Evolutionary conservation across 1,140 invertebrate species (phyloP), one percentile per base, ranked within the genome.

Genomic region (Notospermus geniculatus): DNA sequence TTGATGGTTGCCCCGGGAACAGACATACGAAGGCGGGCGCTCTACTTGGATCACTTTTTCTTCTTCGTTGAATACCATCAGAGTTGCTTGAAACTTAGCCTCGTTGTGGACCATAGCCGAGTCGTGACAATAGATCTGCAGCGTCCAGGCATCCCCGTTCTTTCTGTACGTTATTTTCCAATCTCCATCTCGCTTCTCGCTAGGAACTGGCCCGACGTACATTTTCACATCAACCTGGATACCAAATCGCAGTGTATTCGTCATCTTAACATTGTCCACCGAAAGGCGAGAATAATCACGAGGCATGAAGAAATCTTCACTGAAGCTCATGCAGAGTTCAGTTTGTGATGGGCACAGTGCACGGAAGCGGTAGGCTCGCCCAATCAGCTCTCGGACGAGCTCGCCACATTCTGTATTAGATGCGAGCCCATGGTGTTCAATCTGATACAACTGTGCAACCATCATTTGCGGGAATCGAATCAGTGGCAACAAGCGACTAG

Each of bases 91-190:
- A 23, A 79, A 64, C 9, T 61, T 60, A 1, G 77, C 76, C 63
- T 80, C 77, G 0, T 72, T 74, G 7, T 76, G 72, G 11, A 77
- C 65, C 22, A 75, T 70, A 1, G 77, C 76, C 2, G 76, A 75
- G 28, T 80, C 79, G 28, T 80, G 76, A 58, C 75, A 77, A 62
- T 75, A 79, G 7, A 79, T 64, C 61, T 77, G 72, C 22, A 80
- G 57, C 1, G 65, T 73, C 77, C 77, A 79, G n/a, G n/a, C n/a
- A 39, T 75, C 75, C 45, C 69, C 71, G 53, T 73, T 71, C 45
- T 78, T 79, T 19, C 78, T 64, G 66, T 81, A 81, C 1, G 74
- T 79, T 25, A 80, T 76, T 63, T 80, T 79, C 79, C 79, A 81
- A 45, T 81, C 78, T 9, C 75, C 79, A 32, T 78, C 77, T 1